phyloP scores from a whole-genome alignment of 2,888 invertebrate species.

The Cheilosia soror region DNA sequence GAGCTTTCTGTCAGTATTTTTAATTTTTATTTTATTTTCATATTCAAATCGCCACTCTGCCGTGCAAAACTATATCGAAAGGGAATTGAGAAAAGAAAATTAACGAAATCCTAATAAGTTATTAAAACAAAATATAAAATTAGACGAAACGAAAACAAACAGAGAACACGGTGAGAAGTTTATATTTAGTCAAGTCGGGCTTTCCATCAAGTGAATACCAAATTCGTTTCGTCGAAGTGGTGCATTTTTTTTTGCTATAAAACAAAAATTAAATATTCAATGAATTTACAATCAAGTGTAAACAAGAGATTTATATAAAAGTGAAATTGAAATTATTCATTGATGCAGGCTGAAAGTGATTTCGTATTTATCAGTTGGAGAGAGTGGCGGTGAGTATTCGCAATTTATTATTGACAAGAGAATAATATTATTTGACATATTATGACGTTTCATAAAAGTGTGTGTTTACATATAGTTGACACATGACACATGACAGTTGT shows the following conservation, averaged over 20 bases:
- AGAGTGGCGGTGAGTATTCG: constrained; percentile 42
- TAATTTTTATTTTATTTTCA: neutral
- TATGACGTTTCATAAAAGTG: too few relatives aligned
- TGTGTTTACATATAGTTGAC: too few relatives aligned
- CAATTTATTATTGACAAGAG: neutral
- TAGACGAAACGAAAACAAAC: constrained; percentile 36
- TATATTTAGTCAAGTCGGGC: constrained; percentile 34
- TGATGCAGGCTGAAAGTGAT: constrained; percentile 32
- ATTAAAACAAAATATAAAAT: constrained; percentile 52
- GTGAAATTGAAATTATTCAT: constrained; percentile 19
- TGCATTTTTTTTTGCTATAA: neutral
- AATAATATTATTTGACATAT: too few relatives aligned
- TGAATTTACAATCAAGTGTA: constrained; percentile 32
- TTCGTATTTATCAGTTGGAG: constrained; percentile 48
- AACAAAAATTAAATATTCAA: constrained; percentile 19
- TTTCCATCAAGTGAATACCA: constrained; percentile 12
- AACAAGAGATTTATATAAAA: constrained; percentile 39
- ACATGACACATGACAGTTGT: too few relatives aligned
- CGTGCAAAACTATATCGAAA: constrained; percentile 22
- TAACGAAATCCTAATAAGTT: constrained; percentile 59
- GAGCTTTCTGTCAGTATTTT: constrained; percentile 20
- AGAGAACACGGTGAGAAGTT: neutral
- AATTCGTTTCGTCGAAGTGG: neutral
- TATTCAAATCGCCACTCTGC: neutral
- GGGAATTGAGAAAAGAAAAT: constrained; percentile 20